Base-by-base conservation (phyloP, 2,797 vertebrate genomes). In the Petrocephalus sullivani region DNA sequence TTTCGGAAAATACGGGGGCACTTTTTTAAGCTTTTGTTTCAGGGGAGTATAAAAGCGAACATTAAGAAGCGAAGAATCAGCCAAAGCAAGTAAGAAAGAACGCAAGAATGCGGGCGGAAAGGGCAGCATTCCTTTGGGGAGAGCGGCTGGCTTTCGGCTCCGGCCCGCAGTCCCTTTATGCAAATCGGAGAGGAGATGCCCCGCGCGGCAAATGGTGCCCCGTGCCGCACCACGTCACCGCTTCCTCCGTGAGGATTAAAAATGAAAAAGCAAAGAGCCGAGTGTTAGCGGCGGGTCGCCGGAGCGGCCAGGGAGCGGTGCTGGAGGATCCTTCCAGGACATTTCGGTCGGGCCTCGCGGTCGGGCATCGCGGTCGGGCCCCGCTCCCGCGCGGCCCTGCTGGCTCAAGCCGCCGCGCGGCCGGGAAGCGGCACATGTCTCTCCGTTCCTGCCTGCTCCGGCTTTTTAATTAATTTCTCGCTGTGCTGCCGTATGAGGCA, bases 81-180 rank as follows among this genome's bases (percentile, higher is more conserved):
- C 94, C 93, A 94, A 94, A 93, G 94, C 94, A 95, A 95, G 93
- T 93, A 92, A 37, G 94, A 93, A 94, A 78, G 37, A 78, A 46
- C 46, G 37, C 16, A 78, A 93, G 93, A 94, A 94, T 94, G 94
- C 91, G 90, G 92, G 93, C 94, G 94, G 94, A 93, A 94, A 93
- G 91, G 93, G 92, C 92, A 89, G 92, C 93, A 94, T 93, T 94
- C 95, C 95, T 90, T 93, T 92, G 95, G 93, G 93, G 95, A 94
- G 94, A 93, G 91, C 94, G 93, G 94, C 95, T 93, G 93, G 46
- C 93, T 92, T 51, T 90, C 84, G 91, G 91, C 93, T 94, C 93
- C 93, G 93, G 94, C 58, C 92, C 93, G 91, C 92, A 95, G 95
- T 95, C 94, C 93, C 94, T 94, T 95, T 95, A 95, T 95, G 95